phyloP scores from a whole-genome alignment of 92 coral and sea anemone species.

The Desmophyllum pertusum region DNA sequence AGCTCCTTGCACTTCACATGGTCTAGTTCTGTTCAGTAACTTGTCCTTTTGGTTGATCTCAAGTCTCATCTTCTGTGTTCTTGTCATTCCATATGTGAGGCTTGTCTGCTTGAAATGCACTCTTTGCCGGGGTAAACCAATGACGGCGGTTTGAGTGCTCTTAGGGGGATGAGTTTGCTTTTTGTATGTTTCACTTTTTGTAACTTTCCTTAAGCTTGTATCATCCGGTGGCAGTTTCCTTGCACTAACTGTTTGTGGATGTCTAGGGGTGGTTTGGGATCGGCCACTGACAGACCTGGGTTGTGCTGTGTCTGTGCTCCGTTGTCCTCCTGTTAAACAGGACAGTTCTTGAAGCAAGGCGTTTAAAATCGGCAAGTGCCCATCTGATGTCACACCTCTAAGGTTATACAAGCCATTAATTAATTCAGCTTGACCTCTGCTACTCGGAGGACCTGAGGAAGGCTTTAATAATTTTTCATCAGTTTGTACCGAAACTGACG shows the following conservation, averaged over 20 bases:
- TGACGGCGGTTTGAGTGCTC: constrained; percentile 27
- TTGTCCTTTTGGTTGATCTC: constrained; percentile 68
- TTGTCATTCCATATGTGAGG: constrained; percentile 84
- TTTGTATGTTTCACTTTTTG: constrained; percentile 3
- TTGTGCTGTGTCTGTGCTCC: background rate
- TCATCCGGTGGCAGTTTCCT: background rate
- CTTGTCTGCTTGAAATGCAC: constrained; percentile 78
- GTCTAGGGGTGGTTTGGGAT: background rate
- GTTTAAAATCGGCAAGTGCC: constrained; percentile 79
- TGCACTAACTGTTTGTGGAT: constrained; percentile 16
- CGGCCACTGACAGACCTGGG: background rate
- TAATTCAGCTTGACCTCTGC: background rate
- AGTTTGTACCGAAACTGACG: constrained; percentile 82
- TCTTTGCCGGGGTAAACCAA: constrained; percentile 62
- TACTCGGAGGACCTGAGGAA: background rate
- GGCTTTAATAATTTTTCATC: constrained; percentile 13
- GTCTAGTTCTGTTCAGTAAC: constrained; percentile 31
- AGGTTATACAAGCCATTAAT: constrained; percentile 9
- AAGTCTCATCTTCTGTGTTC: constrained; percentile 86
- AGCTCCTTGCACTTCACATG: constrained; percentile 33
- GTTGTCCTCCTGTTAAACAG: constrained; percentile 37
- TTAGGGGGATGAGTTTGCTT: constrained; percentile 17
- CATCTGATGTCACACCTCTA: constrained; percentile 12
- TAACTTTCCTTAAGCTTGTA: background rate
- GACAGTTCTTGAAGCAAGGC: constrained; percentile 84